Evolutionary conservation across 35 echinoderm and acorn worm genomes (phyloP).

Genomic region (Stichopus chloronotus): DNA sequence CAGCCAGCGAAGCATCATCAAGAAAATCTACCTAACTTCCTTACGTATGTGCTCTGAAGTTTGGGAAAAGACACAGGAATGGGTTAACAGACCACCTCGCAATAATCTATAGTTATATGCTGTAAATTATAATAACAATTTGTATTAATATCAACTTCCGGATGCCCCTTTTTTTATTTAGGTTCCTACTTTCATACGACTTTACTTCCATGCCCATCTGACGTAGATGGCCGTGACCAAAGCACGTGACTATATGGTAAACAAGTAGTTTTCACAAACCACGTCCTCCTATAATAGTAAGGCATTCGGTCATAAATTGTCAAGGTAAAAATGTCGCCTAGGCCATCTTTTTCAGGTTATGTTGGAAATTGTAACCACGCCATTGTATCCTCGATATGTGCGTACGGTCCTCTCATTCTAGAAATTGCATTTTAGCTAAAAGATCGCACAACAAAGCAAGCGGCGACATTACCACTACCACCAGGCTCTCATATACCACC

Average conservation of each 20-base stretch:
- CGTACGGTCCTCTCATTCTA: too few relatives aligned
- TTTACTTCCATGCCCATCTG: not conserved
- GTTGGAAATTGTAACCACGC: not conserved
- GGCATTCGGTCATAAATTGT: not conserved
- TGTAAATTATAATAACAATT: not conserved
- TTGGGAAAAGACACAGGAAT: not conserved
- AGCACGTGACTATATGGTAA: not conserved
- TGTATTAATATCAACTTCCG: constrained; percentile 12
- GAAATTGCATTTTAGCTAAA: too few relatives aligned
- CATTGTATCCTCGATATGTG: too few relatives aligned
- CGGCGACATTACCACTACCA: too few relatives aligned
- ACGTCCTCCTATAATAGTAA: not conserved
- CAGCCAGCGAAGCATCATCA: not conserved
- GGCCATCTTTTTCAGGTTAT: not conserved
- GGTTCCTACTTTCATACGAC: not conserved
- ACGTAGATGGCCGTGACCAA: not conserved
- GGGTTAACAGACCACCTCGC: not conserved
- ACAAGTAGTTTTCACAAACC: not conserved
- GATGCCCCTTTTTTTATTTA: constrained; percentile 1
- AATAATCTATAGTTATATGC: not conserved
- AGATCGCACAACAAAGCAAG: too few relatives aligned
- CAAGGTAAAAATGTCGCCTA: not conserved
- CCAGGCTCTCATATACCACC: too few relatives aligned
- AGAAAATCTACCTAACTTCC: constrained; percentile 5
- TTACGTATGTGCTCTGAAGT: not conserved